A percentile compares a stretch with the other conserved stretches of the same genome.
These are phyloP conservation scores for Enteromius paludinosus DNA, from an alignment of 2,797 vertebrate genomes.

Conservation along the genomic window DNA sequence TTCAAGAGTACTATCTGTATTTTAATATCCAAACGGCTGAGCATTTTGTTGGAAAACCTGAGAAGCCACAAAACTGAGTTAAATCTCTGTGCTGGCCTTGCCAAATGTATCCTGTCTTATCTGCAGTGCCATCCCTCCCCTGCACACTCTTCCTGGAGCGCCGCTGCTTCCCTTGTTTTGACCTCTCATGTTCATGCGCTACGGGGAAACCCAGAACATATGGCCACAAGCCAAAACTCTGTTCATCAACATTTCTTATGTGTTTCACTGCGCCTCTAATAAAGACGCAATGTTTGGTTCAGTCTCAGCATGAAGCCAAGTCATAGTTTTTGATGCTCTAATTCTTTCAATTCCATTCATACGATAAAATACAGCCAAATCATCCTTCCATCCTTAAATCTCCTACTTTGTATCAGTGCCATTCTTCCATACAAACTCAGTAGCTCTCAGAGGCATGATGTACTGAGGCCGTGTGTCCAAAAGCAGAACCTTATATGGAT, in stretches of 20 bases:
- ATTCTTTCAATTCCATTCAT: slow-evolving; percentile 2
- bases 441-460: slow-evolving; percentile 48
- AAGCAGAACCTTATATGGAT: slow-evolving; percentile 65
- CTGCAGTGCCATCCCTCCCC: slow-evolving; percentile 75
- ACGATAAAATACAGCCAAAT: slow-evolving; percentile 5
- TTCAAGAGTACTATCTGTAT: neutral
- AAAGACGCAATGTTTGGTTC: slow-evolving; percentile 14
- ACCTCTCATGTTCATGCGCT: slow-evolving; percentile 53
- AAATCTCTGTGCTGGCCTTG: slow-evolving; percentile 17
- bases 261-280: neutral
- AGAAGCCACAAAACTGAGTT: slow-evolving; percentile 19
- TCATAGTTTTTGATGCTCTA: neutral
- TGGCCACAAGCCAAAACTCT: slow-evolving; percentile 36
- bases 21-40: neutral
- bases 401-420: slow-evolving; percentile 25
- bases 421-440: slow-evolving; percentile 27
- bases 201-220: slow-evolving; percentile 58
- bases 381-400: neutral
- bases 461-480: slow-evolving; percentile 57
- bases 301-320: slow-evolving; percentile 9
- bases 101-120: slow-evolving; percentile 68
- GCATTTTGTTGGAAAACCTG: slow-evolving; percentile 11
- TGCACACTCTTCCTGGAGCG: slow-evolving; percentile 72
- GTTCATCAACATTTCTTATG: slow-evolving; percentile 23
- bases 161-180: slow-evolving; percentile 56